Base-by-base conservation (phyloP, 1,140 invertebrate genomes). In the Sarcophaga peregrina region DNA sequence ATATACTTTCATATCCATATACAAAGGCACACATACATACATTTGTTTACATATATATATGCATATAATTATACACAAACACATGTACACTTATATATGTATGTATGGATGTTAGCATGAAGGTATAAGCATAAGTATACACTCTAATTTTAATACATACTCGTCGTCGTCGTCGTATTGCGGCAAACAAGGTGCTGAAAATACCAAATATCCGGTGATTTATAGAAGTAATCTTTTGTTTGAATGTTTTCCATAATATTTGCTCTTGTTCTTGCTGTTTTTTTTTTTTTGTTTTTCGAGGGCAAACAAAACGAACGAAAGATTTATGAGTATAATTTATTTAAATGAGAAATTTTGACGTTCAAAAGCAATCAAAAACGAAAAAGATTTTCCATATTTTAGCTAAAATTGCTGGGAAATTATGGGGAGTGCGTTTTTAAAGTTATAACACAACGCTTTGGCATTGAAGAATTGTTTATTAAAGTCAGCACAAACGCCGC, bases 181-280 rank as follows among this genome's bases (percentile, higher is more conserved):
- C n/a, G 62, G n/a, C 62, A 68, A 68, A 68, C 62, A 68, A 68
- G 62, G 62, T 68, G n/a, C 20, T 68, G n/a, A 68, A 58, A 58
- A 68, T 68, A 25, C 62, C 17, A 68, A 8, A 68, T 68, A 20
- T 68, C 62, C 62, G 62, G 17, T 68, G 62, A 68, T 68, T 68
- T 68, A 68, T 68, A 25, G 17, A 68, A 20, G 17, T n/a, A 68
- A 25, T 20, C 17, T 20, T 68, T 68, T 68, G 17, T 68, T 68
- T 20, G 17, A 68, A 4, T 37, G 1, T 37, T 1, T 37, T 37
- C 25, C 25, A 37, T 37, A 37, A 37, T 37, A 37, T 37, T n/a
- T 37, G 25, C 25, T 37, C 25, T 37, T 37, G 25, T 37, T n/a
- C 25, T 37, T 37, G 4, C 5, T 68, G 62, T 68, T 20, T 20